Conservation (phyloP, 2,797 vertebrate genomes). For the Rhinella marina region DNA sequence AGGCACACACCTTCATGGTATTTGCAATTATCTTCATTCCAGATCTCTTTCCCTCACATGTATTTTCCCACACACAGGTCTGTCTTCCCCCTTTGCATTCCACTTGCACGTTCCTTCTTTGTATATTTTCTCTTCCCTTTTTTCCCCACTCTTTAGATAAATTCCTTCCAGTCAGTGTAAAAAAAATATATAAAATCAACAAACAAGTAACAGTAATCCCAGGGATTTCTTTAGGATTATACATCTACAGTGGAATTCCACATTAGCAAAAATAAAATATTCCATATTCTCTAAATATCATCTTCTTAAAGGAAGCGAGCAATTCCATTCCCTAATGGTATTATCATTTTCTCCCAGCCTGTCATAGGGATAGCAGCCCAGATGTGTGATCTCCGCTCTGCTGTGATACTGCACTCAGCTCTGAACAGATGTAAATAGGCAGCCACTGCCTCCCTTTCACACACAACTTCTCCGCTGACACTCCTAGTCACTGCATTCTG, state of each 20-base stretch:
- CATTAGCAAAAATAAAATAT: constrained; percentile 62
- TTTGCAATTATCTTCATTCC: constrained; percentile 60
- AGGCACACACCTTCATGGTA: constrained; percentile 73
- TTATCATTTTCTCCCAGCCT: constrained; percentile 40
- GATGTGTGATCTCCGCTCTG: constrained; percentile 66
- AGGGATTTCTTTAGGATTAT: constrained; percentile 23
- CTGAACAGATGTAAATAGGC: constrained; percentile 76
- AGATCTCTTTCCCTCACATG: constrained; percentile 52
- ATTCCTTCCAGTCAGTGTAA: constrained; percentile 49
- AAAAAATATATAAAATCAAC: constrained; percentile 40
- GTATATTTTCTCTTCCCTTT: constrained; percentile 46
- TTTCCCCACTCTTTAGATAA: constrained; percentile 21
- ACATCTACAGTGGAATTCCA: constrained; percentile 28
- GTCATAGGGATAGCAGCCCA: constrained; percentile 39
- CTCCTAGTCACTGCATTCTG: constrained; percentile 69
- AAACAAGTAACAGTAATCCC: constrained; percentile 33
- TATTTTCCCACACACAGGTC: constrained; percentile 58
- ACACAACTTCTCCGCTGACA: constrained; percentile 71
- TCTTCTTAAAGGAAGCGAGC: constrained; percentile 34
- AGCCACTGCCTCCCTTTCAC: constrained; percentile 73
- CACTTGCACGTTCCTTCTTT: constrained; percentile 37
- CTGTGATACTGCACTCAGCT: constrained; percentile 70
- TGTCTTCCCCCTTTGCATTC: constrained; percentile 43
- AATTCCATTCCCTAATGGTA: constrained; percentile 8
- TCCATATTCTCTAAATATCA: constrained; percentile 61